Evolutionary conservation across 2,113 vertebrate genomes (phyloP).

Genomic region (Mungos mungo): DNA sequence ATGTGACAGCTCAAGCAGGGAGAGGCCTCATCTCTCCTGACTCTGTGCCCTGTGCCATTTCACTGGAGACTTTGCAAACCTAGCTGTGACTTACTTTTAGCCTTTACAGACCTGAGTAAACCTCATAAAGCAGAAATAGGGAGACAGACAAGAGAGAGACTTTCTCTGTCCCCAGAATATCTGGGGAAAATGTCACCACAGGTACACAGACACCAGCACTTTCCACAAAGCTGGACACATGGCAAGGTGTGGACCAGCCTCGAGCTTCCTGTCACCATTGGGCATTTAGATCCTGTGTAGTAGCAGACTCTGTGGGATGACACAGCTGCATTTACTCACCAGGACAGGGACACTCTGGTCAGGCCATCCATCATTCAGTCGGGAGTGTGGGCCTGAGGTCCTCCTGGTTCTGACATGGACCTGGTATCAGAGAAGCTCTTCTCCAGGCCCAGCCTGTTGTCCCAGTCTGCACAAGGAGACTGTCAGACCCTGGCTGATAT

Average conservation of each 20-base stretch:
- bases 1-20: not conserved
- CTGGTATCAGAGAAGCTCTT: not conserved
- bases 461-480: too few species aligned
- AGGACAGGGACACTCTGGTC: not conserved
- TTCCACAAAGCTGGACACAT: accelerated
- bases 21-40: not conserved
- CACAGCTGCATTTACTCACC: not conserved
- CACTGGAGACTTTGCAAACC: not conserved
- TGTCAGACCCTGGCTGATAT: too few species aligned
- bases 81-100: not conserved
- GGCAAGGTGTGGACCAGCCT: too few species aligned
- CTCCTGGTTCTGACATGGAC: not conserved
- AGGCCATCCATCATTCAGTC: not conserved
- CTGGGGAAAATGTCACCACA: not conserved
- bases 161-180: not conserved
- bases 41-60: accelerated
- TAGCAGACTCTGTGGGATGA: not conserved
- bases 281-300: not conserved
- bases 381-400: not conserved
- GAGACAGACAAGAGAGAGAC: not conserved
- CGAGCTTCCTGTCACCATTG: not conserved
- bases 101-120: not conserved
- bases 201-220: not conserved
- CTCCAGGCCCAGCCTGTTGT: not conserved
- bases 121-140: not conserved